A percentile compares a stretch with the other conserved stretches of the same genome.
Conservation (phyloP, 1,140 invertebrate species). For the Tyrophagus putrescentiae region DNA sequence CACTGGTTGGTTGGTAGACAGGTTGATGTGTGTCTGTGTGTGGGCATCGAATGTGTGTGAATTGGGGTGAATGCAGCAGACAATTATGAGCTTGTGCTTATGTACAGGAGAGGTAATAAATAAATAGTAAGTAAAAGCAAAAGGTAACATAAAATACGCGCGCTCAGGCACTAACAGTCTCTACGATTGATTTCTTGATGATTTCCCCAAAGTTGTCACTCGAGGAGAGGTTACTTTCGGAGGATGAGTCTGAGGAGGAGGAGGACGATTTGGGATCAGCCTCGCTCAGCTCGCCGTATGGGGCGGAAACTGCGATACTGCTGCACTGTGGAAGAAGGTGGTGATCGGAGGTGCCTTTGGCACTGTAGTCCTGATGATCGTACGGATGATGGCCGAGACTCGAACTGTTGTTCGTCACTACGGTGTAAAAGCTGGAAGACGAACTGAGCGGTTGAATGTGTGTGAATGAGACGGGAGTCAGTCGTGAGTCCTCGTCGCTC, state of each 20-base stretch:
- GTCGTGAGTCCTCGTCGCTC: slow-evolving; percentile 1
- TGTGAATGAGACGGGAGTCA: slow-evolving; percentile 6
- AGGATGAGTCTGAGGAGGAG: too few species aligned
- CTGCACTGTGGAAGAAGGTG: background rate
- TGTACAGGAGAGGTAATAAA: slow-evolving; percentile 3
- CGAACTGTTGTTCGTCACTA: background rate
- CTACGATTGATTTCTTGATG: slow-evolving; percentile 79
- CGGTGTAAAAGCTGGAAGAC: slow-evolving; percentile 6
- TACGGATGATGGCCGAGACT: background rate
- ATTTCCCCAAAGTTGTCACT: slow-evolving; percentile 73
- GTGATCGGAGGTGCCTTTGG: background rate
- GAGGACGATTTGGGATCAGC: background rate
- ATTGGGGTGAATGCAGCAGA: too few species aligned
- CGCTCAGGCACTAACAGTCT: slow-evolving; percentile 49
- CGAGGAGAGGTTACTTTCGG: slow-evolving; percentile 21
- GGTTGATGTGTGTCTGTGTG: background rate
- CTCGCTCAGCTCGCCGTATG: background rate
- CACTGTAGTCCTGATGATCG: background rate
- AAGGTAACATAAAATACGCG: slow-evolving; percentile 5
- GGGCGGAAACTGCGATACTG: too few species aligned
- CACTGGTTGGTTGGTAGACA: background rate
- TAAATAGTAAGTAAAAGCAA: background rate
- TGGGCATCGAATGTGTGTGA: too few species aligned
- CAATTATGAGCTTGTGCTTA: too few species aligned
- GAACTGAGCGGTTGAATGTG: slow-evolving; percentile 2